Conservation (phyloP, 2,797 vertebrate genomes). For the Poecilia gillii region DNA sequence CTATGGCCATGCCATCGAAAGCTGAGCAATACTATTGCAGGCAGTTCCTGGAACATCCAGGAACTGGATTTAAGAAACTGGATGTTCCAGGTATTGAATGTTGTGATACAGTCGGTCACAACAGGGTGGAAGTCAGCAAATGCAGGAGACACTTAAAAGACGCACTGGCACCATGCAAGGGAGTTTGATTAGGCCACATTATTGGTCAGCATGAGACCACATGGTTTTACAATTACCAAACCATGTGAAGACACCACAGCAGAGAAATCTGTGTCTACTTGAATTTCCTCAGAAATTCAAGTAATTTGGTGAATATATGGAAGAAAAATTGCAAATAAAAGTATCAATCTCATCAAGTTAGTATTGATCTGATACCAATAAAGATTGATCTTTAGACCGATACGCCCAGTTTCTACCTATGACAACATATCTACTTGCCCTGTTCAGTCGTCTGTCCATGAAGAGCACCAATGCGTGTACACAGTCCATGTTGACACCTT, state of each 20-base stretch:
- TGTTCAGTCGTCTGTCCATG: constrained; percentile 77
- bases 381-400: too few species aligned
- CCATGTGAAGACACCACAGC: not conserved
- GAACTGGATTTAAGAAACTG: too few species aligned
- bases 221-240: not conserved
- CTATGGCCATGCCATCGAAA: not conserved
- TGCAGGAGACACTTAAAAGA: not conserved
- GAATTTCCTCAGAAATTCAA: too few species aligned
- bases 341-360: too few species aligned
- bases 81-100: not conserved
- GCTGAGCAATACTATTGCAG: not conserved
- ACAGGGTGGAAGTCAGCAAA: not conserved
- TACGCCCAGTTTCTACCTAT: not conserved
- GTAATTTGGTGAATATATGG: too few species aligned
- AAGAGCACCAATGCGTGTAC: constrained; percentile 77
- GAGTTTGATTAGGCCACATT: not conserved
- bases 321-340: too few species aligned
- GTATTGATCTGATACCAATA: too few species aligned
- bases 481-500: constrained; percentile 82
- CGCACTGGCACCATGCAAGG: not conserved
- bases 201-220: not conserved
- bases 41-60: not conserved
- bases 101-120: not conserved
- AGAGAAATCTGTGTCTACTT: not conserved
- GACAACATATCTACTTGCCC: constrained; percentile 48